A percentile compares a stretch with the other conserved stretches of the same genome.
Evolutionary conservation across 1,140 invertebrate genomes (phyloP).

Genomic region (Ips typographus): DNA sequence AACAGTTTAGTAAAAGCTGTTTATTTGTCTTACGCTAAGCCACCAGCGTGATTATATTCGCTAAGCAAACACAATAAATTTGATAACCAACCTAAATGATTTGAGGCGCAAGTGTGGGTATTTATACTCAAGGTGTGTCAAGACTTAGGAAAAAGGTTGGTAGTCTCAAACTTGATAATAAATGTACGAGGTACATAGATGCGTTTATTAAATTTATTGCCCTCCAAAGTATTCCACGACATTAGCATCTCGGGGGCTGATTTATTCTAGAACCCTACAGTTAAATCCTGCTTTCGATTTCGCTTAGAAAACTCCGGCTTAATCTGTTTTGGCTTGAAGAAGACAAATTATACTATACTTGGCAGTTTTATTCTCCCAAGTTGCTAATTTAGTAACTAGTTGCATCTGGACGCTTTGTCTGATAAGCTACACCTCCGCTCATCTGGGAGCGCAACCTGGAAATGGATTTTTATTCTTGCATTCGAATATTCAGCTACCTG

Average conservation of each 20-base stretch:
- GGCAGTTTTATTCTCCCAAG: conserved; percentile 23
- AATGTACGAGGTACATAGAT: too few relatives aligned
- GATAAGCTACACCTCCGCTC: neutral
- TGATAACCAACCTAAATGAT: too few relatives aligned
- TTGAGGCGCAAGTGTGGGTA: too few relatives aligned
- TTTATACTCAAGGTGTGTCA: too few relatives aligned
- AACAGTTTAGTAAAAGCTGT: neutral
- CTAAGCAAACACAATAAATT: too few relatives aligned
- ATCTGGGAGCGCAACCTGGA: too few relatives aligned
- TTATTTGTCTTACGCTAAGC: too few relatives aligned
- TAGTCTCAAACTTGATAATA: too few relatives aligned
- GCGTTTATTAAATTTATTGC: neutral
- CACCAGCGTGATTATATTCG: too few relatives aligned
- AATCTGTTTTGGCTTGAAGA: conserved; percentile 18
- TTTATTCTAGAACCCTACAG: conserved; percentile 8
- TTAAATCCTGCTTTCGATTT: conserved; percentile 22
- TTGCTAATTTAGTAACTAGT: conserved; percentile 21
- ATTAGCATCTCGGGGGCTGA: conserved; percentile 14
- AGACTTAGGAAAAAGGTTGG: too few relatives aligned
- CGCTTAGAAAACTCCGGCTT: conserved; percentile 15
- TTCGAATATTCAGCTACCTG: too few relatives aligned
- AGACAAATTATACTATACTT: conserved; percentile 24
- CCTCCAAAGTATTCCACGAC: conserved; percentile 9
- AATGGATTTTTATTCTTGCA: too few relatives aligned
- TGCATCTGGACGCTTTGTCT: conserved; percentile 7